These are phyloP conservation scores for Microplitis deprimator DNA, from an alignment of 2,888 invertebrate species.

Conservation along the genomic window DNA sequence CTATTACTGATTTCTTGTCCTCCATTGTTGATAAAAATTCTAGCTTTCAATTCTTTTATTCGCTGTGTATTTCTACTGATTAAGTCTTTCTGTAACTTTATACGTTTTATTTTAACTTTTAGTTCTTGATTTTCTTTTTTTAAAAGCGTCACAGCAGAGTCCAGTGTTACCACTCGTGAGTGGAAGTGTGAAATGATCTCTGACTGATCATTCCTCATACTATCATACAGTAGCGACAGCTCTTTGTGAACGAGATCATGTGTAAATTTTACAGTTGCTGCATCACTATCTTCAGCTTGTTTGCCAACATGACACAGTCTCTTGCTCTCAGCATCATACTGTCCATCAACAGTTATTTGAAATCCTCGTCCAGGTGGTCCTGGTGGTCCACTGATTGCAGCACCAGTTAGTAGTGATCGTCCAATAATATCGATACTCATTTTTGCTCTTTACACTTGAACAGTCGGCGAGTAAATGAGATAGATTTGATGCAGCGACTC, in stretches of 20 bases:
- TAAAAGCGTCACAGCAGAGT: too few species aligned
- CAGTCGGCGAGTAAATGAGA: neutral
- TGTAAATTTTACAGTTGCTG: conserved; percentile 4
- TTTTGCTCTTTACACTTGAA: neutral
- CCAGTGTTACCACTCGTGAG: neutral
- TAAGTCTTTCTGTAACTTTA: too few species aligned
- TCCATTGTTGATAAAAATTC: too few species aligned
- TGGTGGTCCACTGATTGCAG: neutral
- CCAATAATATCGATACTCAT: conserved; percentile 9
- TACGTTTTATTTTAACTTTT: too few species aligned
- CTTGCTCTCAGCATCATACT: conserved; percentile 40
- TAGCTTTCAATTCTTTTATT: too few species aligned
- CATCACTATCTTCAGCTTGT: conserved; percentile 27
- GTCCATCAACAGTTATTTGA: conserved; percentile 31
- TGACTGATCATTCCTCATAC: conserved; percentile 1
- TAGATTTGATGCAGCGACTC: neutral
- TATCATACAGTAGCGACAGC: neutral
- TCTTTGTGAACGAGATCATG: neutral
- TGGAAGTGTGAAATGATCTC: conserved; percentile 48
- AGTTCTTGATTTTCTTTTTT: too few species aligned
- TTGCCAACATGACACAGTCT: conserved; percentile 37
- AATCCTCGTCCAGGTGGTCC: conserved; percentile 28
- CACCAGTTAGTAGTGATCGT: conserved; percentile 6
- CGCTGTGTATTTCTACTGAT: too few species aligned
- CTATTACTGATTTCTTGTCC: too few species aligned